These are phyloP conservation scores for Lophotis ruficrista DNA, from an alignment of 2,113 vertebrate species.

Conservation along the genomic window DNA sequence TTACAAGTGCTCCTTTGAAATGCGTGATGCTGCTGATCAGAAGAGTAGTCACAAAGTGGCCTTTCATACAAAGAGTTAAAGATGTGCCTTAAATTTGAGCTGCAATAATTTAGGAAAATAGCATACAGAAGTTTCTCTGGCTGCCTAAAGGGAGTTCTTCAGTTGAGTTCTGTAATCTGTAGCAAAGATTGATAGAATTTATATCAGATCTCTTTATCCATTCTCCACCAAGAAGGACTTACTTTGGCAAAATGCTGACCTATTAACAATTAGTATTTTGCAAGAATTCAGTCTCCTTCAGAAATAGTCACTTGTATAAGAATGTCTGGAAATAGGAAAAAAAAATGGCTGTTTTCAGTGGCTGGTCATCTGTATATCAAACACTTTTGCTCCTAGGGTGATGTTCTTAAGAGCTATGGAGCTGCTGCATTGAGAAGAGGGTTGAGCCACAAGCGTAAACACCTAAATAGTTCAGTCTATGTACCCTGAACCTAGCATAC, in stretches of 20 bases:
- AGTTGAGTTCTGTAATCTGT: background rate
- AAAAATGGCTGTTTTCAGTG: background rate
- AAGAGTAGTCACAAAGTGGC: background rate
- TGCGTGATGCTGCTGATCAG: background rate
- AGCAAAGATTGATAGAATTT: background rate
- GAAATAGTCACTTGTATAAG: background rate
- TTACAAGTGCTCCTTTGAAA: background rate
- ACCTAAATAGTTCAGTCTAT: background rate
- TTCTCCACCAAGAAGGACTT: background rate
- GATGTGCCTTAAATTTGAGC: background rate
- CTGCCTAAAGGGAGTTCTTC: background rate
- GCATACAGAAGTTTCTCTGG: background rate
- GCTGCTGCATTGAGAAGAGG: background rate
- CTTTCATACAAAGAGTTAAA: background rate
- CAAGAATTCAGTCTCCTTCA: background rate
- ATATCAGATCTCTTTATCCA: background rate
- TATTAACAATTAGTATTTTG: background rate
- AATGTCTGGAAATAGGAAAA: background rate
- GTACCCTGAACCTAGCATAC: background rate
- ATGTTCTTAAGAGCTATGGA: background rate
- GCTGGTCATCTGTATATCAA: background rate
- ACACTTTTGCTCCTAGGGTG: background rate
- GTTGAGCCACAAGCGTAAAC: background rate
- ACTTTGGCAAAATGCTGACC: background rate
- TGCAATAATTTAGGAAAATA: background rate